Evolutionary conservation across 2,113 vertebrate genomes (phyloP).

Genomic region (Delphinus delphis): DNA sequence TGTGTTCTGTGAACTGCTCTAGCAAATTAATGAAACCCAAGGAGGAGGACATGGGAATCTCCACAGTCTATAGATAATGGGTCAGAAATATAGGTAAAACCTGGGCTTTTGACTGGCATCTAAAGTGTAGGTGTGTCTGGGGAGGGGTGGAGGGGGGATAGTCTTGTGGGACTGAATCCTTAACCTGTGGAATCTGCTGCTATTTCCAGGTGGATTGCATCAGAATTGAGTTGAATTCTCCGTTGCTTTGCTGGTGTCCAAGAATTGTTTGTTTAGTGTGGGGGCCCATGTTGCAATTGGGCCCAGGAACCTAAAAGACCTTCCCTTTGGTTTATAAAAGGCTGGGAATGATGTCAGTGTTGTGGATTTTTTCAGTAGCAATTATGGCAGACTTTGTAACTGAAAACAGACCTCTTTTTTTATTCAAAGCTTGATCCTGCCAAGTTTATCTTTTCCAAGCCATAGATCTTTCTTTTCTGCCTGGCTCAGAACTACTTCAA

Average conservation of each 20-base stretch:
- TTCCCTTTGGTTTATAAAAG: not conserved
- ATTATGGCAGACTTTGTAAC: not conserved
- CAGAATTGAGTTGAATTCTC: not conserved
- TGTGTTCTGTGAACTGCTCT: not conserved
- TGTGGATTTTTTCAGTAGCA: not conserved
- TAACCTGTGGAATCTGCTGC: not conserved
- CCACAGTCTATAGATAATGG: not conserved
- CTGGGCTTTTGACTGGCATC: not conserved
- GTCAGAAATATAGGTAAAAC: not conserved
- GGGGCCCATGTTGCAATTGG: not conserved
- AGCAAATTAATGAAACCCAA: not conserved
- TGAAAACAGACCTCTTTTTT: not conserved
- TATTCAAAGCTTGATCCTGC: not conserved
- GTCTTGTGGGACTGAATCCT: not conserved
- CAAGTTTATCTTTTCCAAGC: not conserved
- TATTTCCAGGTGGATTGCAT: not conserved
- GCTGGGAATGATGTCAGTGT: not conserved
- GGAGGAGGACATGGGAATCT: not conserved
- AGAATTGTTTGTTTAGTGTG: not conserved
- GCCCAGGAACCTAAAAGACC: not conserved
- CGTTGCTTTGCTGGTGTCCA: not conserved
- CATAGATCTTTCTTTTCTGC: not conserved
- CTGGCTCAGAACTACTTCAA: not conserved
- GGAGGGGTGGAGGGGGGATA: not conserved
- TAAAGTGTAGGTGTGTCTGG: not conserved